Evolutionary conservation across 2,888 invertebrate genomes (phyloP), one percentile per base, ranked within the genome.

Genomic region (Drosophila histrio): DNA sequence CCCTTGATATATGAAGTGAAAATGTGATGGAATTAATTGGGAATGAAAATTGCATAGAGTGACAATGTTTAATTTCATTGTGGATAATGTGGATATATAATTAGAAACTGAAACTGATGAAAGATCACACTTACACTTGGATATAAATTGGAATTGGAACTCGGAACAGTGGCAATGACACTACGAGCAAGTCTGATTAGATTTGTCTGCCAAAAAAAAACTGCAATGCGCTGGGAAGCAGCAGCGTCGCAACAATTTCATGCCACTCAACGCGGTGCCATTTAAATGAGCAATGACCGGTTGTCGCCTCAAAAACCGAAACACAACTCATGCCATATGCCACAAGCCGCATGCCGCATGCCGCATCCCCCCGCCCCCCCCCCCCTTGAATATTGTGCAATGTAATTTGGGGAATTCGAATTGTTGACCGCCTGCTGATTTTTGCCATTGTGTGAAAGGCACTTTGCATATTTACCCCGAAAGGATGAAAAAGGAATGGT

Each of bases 341-440:
- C 34, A 8, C 54, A 30, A 15, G 44, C 50, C 39, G 5, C 39
- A 26, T 32, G 24, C 26, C 9, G 5, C 59, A 53, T 39, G 26
- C 38, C 5, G 17, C 57, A 58, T 36, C 26, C 11, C 13, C n/a
- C 38, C 24, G 9, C 22, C 49, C 22, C 22, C 38, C 24, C 9
- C 22, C 49, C 22, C 22, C 19, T 21, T 9, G 39, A 36, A 41
- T 30, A 36, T 24, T 15, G 28, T 17, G 38, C 41, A 34, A 39
- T 71, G 68, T 50, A 72, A 71, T 62, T 66, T 58, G 47, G 41
- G 24, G 11, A 17, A 19, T 53, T 59, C 54, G 50, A 58, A 72
- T 56, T 72, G 63, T 72, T 67, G 56, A 63, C 64, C 41, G 67
- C 43, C 68, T 44, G 72, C 72, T 72, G 72, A 72, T 72, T 72